A percentile compares a stretch with the other conserved stretches of the same genome.
These are phyloP conservation scores for Phylloscopus whistleri DNA, from an alignment of 2,113 vertebrate species.

Conservation along the genomic window DNA sequence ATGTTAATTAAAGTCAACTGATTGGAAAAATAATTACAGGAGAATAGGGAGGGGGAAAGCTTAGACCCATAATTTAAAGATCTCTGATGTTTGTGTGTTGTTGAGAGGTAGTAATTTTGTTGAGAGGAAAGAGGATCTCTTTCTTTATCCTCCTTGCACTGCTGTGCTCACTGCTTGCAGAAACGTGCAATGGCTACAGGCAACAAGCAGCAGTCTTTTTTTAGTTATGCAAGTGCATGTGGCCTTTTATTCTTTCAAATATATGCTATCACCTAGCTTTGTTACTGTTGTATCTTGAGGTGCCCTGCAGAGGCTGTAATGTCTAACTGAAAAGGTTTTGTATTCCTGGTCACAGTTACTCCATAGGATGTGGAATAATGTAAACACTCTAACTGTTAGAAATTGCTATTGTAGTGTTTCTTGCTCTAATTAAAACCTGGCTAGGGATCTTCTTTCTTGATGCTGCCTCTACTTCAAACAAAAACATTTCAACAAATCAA, in stretches of 20 bases:
- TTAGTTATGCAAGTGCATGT: background rate
- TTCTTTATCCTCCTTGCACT: background rate
- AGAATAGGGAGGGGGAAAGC: conserved; percentile 36
- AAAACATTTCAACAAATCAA: background rate
- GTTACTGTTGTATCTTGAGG: background rate
- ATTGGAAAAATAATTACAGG: conserved; percentile 74
- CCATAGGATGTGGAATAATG: background rate
- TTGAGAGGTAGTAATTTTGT: background rate
- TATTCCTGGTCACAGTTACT: background rate
- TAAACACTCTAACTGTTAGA: background rate
- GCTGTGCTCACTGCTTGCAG: background rate
- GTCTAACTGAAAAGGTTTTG: background rate
- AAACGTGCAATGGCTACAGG: background rate
- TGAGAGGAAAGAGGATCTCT: background rate
- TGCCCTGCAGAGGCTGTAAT: background rate
- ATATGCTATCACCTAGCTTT: background rate
- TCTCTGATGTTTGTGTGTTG: conserved; percentile 9
- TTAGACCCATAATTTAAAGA: conserved; percentile 47
- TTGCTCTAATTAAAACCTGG: background rate
- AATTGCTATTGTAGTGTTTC: background rate
- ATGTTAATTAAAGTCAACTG: conserved; percentile 73
- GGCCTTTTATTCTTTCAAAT: background rate
- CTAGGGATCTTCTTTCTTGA: background rate
- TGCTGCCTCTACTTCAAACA: conserved; percentile 17
- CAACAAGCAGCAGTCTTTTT: background rate